Evolutionary conservation across 2,797 vertebrate species (phyloP).

Genomic region (Vultur gryphus): DNA sequence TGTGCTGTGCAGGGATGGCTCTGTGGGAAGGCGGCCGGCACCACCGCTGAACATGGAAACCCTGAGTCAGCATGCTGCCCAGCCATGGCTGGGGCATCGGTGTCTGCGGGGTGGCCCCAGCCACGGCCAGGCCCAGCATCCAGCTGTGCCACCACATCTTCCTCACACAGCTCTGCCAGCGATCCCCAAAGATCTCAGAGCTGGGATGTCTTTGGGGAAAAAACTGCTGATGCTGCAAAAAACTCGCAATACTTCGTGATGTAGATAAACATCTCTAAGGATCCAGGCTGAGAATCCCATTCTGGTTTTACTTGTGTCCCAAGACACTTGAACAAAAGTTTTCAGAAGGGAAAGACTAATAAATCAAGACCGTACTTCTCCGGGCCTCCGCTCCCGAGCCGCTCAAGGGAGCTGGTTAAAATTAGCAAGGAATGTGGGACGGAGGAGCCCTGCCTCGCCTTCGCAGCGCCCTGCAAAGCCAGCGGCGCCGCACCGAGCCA

Average conservation of each 20-base stretch:
- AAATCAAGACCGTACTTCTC: slow-evolving; percentile 10
- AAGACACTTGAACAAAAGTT: not conserved
- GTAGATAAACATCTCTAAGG: not conserved
- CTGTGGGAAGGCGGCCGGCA: fast-evolving
- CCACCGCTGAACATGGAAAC: fast-evolving
- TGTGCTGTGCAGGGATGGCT: fast-evolving
- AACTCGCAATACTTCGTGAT: fast-evolving
- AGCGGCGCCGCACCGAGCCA: not conserved
- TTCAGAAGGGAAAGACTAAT: slow-evolving; percentile 26
- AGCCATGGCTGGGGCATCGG: fast-evolving
- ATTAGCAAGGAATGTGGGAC: slow-evolving; percentile 67
- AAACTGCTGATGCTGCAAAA: not conserved
- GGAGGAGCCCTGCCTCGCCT: not conserved
- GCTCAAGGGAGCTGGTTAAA: slow-evolving; percentile 57
- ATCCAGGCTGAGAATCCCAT: not conserved
- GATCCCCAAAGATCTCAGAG: fast-evolving
- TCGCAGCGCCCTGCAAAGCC: not conserved
- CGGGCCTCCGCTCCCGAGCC: not conserved
- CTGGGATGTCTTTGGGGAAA: fast-evolving
- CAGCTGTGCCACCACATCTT: fast-evolving
- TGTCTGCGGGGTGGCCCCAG: not conserved
- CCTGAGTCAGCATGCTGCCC: fast-evolving
- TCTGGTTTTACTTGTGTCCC: slow-evolving; percentile 37
- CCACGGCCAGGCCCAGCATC: fast-evolving
- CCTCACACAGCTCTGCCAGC: not conserved